These are phyloP conservation scores for Nomada fucata DNA, from an alignment of 2,888 invertebrate genomes.

Conservation along the genomic window DNA sequence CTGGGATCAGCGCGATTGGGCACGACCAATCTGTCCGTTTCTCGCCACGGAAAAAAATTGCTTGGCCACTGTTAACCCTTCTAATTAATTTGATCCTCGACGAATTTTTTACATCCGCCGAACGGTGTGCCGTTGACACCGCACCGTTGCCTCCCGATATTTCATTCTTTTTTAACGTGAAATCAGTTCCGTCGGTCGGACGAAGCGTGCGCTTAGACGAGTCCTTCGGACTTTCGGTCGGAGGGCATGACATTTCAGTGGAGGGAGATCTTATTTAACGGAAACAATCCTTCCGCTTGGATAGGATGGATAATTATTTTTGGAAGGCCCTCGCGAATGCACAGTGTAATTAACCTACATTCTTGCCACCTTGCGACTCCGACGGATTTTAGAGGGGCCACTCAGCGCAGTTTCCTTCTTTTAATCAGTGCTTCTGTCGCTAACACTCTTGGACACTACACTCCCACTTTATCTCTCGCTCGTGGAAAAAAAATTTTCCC, in stretches of 20 bases:
- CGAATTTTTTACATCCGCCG: conserved; percentile 24
- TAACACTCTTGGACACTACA: background rate
- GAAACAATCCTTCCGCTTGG: conserved; percentile 11
- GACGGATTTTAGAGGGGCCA: conserved; percentile 24
- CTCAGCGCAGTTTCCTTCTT: conserved; percentile 3
- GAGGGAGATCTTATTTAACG: background rate
- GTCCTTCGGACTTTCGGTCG: background rate
- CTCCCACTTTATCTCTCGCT: background rate
- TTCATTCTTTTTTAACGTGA: conserved; percentile 16
- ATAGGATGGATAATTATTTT: conserved; percentile 65
- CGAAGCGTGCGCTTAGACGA: conserved; percentile 3
- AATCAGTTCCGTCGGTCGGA: background rate
- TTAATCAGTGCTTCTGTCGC: conserved; percentile 13
- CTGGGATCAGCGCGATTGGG: conserved; percentile 60
- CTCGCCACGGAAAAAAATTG: conserved; percentile 47
- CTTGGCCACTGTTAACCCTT: conserved; percentile 57
- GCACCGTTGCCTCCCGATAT: conserved; percentile 37
- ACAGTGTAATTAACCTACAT: conserved; percentile 72
- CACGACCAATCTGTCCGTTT: conserved; percentile 45
- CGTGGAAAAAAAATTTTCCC: conserved; percentile 7
- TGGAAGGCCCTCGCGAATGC: conserved; percentile 54
- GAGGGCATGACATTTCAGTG: background rate
- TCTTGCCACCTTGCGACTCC: conserved; percentile 35
- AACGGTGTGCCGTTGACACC: conserved; percentile 14
- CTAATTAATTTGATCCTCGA: conserved; percentile 47